Base-by-base conservation (phyloP, 2,113 vertebrate genomes). In the Urocynchramus pylzowi region DNA sequence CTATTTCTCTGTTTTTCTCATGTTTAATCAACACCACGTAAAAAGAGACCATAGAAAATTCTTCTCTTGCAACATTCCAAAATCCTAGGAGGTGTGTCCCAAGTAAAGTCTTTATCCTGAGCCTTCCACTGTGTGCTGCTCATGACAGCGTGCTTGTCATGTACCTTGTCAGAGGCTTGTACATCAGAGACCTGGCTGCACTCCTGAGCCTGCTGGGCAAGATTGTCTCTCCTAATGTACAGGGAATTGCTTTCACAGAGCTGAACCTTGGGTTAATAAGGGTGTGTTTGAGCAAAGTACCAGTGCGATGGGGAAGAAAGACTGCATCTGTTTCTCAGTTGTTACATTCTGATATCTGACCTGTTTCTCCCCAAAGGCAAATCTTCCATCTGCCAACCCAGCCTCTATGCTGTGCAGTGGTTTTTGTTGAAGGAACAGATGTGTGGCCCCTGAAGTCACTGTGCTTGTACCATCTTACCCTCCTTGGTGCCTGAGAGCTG, bases 311-410 rank as follows among this genome's bases (percentile, higher is more conserved):
- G 45, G 69, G 23, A 65, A 89, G 81, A 59, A 86, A 84, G 41
- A 22, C 37, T 39, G 11, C 70, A 68, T 41, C 75, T 86, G 28
- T 70, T 81, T n/a, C 30, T 93, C 30, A 56, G 11, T n/a, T 89
- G 77, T 69, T 80, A 69, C 47, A 70, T 64, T 77, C 47, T 65
- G 64, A 37, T 93, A 31, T n/a, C 82, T 88, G 93, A 83, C 63
- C 65, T 81, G 23, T 93, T 84, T 85, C 67, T 92, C 54, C 81
- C 82, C 63, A 81, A 70, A 93, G 67, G 81, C 75, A 90, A 85
- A 57, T 52, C 31, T 84, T 87, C 67, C 69, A 37, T 83, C 93
- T 94, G 89, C 93, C 63, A 86, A 8, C 6, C 6, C 54, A 47
- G 41, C 19, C 65, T 39, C 67, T 79, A n/a, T 67, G 77, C 65